Conservation (phyloP, 2,113 vertebrate species). For the Macrotus californicus region DNA sequence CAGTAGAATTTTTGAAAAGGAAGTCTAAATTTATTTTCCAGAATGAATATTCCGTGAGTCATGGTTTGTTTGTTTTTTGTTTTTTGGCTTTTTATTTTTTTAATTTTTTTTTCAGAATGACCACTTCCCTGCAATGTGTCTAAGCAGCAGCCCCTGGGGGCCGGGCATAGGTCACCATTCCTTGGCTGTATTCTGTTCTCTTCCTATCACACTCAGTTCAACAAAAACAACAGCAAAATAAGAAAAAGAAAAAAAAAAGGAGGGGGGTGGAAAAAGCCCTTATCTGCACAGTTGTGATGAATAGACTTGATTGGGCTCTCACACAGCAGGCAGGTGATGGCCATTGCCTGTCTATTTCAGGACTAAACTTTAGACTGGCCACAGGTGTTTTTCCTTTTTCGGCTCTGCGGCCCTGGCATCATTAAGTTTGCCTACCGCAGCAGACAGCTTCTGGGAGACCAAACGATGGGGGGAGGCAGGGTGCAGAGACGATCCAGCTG, state of each 20-base stretch:
- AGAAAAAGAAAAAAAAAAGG: not conserved
- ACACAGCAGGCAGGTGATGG: slow-evolving; percentile 77
- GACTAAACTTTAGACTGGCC: slow-evolving; percentile 71
- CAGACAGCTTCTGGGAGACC: slow-evolving; percentile 72
- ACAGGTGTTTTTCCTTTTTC: slow-evolving; percentile 77
- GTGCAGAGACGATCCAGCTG: slow-evolving; percentile 71
- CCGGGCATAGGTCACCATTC: not conserved
- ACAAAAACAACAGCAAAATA: slow-evolving; percentile 55
- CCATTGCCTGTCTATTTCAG: slow-evolving; percentile 71
- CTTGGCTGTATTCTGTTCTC: slow-evolving; percentile 41
- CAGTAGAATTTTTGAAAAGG: not conserved
- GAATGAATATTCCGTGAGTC: not conserved
- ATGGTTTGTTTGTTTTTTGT: not conserved
- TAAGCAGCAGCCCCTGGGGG: not conserved
- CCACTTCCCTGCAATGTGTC: not conserved
- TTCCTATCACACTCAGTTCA: slow-evolving; percentile 49
- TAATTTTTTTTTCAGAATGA: not conserved
- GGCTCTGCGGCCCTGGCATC: slow-evolving; percentile 69
- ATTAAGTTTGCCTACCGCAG: slow-evolving; percentile 76
- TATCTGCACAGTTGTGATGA: slow-evolving; percentile 70
- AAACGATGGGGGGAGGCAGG: slow-evolving; percentile 52
- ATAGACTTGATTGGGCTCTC: slow-evolving; percentile 75
- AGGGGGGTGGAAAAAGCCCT: not conserved
- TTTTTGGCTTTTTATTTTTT: not conserved
- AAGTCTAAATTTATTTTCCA: not conserved